A percentile compares a stretch with the other conserved stretches of the same genome.
Conservation (phyloP, 2,888 invertebrate genomes). For the Blera fallax region DNA sequence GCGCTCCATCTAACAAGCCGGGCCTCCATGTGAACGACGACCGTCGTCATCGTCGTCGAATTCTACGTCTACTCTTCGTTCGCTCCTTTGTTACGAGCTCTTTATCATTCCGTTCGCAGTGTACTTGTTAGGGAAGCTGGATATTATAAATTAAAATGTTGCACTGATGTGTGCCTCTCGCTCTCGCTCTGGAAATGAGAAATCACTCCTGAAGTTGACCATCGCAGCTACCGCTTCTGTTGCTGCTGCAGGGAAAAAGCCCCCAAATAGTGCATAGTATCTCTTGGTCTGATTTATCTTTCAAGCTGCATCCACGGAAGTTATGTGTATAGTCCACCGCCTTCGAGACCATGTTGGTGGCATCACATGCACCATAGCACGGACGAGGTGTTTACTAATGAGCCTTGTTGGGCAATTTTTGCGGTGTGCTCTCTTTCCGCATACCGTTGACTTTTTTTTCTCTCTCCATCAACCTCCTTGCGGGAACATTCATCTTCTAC, state of each 20-base stretch:
- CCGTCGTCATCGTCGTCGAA: neutral
- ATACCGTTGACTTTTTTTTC: conserved; percentile 33
- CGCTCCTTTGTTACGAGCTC: conserved; percentile 41
- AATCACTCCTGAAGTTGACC: conserved; percentile 29
- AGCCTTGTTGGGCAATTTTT: conserved; percentile 63
- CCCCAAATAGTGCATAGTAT: conserved; percentile 45
- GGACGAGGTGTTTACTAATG: conserved; percentile 71
- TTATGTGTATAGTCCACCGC: conserved; percentile 41
- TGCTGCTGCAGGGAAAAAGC: conserved; percentile 26
- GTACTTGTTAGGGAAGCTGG: conserved; percentile 34
- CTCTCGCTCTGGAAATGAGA: conserved; percentile 36
- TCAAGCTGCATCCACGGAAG: conserved; percentile 63
- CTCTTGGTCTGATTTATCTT: conserved; percentile 60
- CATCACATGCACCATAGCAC: conserved; percentile 40
- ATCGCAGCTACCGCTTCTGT: conserved; percentile 22
- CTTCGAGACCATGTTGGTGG: conserved; percentile 66
- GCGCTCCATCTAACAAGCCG: conserved; percentile 39
- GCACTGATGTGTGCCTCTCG: conserved; percentile 24
- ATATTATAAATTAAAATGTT: conserved; percentile 72
- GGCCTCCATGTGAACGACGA: no score
- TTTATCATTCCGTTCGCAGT: conserved; percentile 49
- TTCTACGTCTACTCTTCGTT: neutral
- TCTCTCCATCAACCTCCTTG: neutral
- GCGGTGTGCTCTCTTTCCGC: conserved; percentile 64
- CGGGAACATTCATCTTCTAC: conserved; percentile 26